phyloP scores from a whole-genome alignment of 2,888 invertebrate genomes.

The Phaonia tiefii region DNA sequence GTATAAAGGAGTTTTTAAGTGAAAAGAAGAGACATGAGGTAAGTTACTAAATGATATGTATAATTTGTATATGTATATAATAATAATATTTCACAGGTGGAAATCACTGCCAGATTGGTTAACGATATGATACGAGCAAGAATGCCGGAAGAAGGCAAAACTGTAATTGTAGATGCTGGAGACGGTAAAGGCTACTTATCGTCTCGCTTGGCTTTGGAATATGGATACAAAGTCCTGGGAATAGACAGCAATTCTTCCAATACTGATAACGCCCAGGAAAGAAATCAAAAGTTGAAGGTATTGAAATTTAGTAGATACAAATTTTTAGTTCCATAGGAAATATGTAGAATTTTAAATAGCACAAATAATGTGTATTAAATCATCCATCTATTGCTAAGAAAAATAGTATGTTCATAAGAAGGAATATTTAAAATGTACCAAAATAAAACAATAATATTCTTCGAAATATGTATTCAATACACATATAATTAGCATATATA shows the following conservation, averaged over 20 bases:
- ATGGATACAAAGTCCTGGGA: slow-evolving; percentile 88
- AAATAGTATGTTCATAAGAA: too few species aligned
- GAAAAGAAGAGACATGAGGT: slow-evolving; percentile 92
- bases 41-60: background rate
- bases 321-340: too few species aligned
- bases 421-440: too few species aligned
- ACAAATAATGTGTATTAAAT: too few species aligned
- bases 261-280: slow-evolving; percentile 84
- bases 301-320: background rate
- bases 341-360: too few species aligned
- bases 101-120: slow-evolving; percentile 84
- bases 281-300: slow-evolving; percentile 79
- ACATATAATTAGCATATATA: too few species aligned
- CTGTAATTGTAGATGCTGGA: slow-evolving; percentile 88
- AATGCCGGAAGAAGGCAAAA: background rate
- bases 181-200: slow-evolving; percentile 94
- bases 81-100: slow-evolving; percentile 81
- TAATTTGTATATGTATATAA: too few species aligned
- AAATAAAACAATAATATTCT: too few species aligned
- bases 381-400: too few species aligned
- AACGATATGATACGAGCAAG: slow-evolving; percentile 80
- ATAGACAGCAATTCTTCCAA: slow-evolving; percentile 88
- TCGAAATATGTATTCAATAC: too few species aligned
- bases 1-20: slow-evolving; percentile 87
- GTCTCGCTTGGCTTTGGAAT: slow-evolving; percentile 86